Evolutionary conservation across 2,888 invertebrate species (phyloP), one percentile per base, ranked within the genome.

Genomic region (Tuta absoluta): DNA sequence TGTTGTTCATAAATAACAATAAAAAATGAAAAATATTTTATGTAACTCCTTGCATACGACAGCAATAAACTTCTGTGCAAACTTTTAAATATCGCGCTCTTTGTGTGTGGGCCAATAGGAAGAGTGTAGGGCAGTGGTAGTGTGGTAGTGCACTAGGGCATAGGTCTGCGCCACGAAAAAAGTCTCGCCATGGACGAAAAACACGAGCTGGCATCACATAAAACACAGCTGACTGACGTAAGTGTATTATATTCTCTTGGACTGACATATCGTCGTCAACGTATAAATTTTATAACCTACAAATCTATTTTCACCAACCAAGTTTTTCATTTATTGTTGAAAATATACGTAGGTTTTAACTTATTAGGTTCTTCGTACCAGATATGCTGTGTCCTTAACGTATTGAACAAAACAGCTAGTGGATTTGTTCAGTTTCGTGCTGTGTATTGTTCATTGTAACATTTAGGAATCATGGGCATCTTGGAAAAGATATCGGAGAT

Each of bases 401-500:
- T 10, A 51, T 12, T 5, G 8, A 12, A 23, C 51, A 8, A 14
- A n/a, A 12, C 11, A 56, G 28, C n/a, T 56, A 56, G 7, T 24
- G 56, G 14, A 14, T 28, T 56, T n/a, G 28, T 56, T 14, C 33
- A n/a, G 17, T 33, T 63, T 62, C 67, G 70, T 71, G 65, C 68
- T 66, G 65, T 64, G 63, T 66, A 63, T 69, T 65, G 65, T 69
- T 33, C 33, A 8, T 33, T 45, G 66, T 71, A 67, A 49, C 72
- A 74, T 72, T 68, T 72, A 78, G 78, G 77, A 81, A 84, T 77
- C 79, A 99, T 99, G 99, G 99, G 99, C 76, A 99, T 99, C 84
- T 92, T 99, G 71, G 99, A 99, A 80, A 99, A 98, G 93, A 99
- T 99, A 87, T 95, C 98, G 5, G 99, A 99, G 93, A 99, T 99